A percentile compares a stretch with the other conserved stretches of the same genome.
phyloP scores from a whole-genome alignment of 2,797 vertebrate genomes.

The Sebastes hubbsi region DNA sequence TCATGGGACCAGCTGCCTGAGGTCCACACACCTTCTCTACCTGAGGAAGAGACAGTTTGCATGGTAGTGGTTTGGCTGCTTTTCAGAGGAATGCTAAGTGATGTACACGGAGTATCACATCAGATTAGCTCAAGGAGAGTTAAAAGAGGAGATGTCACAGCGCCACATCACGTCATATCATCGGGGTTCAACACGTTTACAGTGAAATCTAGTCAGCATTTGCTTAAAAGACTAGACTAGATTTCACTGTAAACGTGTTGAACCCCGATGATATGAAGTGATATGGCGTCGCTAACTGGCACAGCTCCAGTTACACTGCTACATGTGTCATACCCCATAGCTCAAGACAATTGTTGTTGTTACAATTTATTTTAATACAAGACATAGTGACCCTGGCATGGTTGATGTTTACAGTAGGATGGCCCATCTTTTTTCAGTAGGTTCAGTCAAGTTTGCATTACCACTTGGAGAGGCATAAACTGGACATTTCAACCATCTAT shows the following conservation, averaged over 20 bases:
- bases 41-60: conserved; percentile 42
- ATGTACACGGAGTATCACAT: not conserved
- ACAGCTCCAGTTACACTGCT: no score
- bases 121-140: not conserved
- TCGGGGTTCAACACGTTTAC: no score
- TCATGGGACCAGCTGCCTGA: conserved; percentile 54
- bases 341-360: not conserved
- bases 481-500: not conserved
- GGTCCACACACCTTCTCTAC: conserved; percentile 82
- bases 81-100: not conserved
- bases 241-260: no score
- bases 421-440: not conserved
- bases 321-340: no score
- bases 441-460: not conserved
- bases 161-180: no score
- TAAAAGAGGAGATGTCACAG: no score
- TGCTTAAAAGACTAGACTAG: no score
- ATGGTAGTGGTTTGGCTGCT: not conserved
- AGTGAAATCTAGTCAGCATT: no score
- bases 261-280: no score
- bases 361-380: not conserved
- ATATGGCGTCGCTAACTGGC: no score
- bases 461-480: not conserved
- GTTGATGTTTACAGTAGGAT: not conserved
- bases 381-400: not conserved